Conservation (phyloP, 1,140 invertebrate genomes). For the Drosophila tropicalis region DNA sequence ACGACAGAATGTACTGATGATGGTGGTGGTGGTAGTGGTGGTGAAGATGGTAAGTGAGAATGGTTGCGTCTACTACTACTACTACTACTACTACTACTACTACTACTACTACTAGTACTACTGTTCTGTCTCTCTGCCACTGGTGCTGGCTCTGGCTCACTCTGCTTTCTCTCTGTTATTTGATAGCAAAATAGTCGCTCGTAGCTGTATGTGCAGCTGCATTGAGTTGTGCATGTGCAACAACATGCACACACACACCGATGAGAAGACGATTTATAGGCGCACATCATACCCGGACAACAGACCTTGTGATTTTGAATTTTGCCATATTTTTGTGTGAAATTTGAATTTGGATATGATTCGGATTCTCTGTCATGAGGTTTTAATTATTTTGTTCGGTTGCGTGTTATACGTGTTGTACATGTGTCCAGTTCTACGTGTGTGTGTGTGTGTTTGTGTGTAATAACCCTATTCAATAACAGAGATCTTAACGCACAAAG, state of each 20-base stretch:
- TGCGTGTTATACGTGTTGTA: slow-evolving; percentile 24
- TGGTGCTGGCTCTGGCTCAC: neutral
- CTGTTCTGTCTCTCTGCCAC: neutral
- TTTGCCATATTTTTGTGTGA: slow-evolving; percentile 50
- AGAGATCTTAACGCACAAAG: slow-evolving; percentile 16
- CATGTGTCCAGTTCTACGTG: slow-evolving; percentile 14
- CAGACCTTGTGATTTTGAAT: slow-evolving; percentile 70
- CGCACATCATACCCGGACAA: slow-evolving; percentile 13
- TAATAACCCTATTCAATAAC: slow-evolving; percentile 42
- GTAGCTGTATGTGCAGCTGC: slow-evolving; percentile 36
- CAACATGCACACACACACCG: slow-evolving; percentile 2
- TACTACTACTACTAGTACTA: neutral
- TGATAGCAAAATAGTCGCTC: slow-evolving; percentile 64
- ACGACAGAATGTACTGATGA: neutral
- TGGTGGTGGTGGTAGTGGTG: neutral
- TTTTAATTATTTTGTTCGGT: slow-evolving; percentile 80
- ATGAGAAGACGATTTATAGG: no score
- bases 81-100: no score
- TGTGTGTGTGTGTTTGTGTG: slow-evolving; percentile 35
- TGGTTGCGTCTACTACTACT: no score
- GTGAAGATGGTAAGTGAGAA: neutral
- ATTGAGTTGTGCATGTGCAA: slow-evolving; percentile 50
- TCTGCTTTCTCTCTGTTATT: slow-evolving; percentile 48
- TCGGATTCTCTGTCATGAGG: slow-evolving; percentile 50
- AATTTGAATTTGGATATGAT: slow-evolving; percentile 70